Evolutionary conservation across 2,888 invertebrate genomes (phyloP).

Genomic region (Drosophila infuscata): DNA sequence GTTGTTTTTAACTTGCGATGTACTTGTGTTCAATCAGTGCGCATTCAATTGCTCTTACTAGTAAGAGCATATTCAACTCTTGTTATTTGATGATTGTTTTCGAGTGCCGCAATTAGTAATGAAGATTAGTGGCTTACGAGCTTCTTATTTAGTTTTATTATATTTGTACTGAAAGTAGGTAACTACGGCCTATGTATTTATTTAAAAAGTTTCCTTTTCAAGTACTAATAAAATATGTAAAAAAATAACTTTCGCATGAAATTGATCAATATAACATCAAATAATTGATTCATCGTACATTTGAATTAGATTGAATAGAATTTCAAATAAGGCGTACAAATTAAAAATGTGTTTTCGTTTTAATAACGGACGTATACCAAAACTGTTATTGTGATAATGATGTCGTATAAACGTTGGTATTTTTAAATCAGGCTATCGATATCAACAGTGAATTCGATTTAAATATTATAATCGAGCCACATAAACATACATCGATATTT

Average conservation of each 20-base stretch:
- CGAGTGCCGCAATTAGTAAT: neutral
- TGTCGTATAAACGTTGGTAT: neutral
- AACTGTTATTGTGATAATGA: neutral
- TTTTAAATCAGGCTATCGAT: neutral
- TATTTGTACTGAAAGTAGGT: neutral
- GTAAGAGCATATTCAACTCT: neutral
- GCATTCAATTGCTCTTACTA: conserved; percentile 6
- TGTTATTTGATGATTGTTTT: neutral
- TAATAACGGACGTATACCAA: neutral
- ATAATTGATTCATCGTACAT: neutral
- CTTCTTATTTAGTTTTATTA: neutral
- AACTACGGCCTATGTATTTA: neutral
- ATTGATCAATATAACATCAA: neutral
- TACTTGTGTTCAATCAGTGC: neutral
- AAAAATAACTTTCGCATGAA: neutral
- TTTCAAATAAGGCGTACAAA: neutral
- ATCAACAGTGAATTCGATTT: neutral
- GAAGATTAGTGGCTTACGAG: neutral
- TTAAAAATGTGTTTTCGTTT: neutral
- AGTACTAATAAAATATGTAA: neutral
- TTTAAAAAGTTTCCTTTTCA: neutral
- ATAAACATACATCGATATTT: conserved; percentile 27
- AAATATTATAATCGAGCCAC: neutral
- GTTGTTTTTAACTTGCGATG: conserved; percentile 24
- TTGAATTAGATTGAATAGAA: neutral